Percentiles rank a stretch among this genome's conserved stretches.
Conservation (phyloP, 2,797 vertebrate species). For the Euthynnus affinis region DNA sequence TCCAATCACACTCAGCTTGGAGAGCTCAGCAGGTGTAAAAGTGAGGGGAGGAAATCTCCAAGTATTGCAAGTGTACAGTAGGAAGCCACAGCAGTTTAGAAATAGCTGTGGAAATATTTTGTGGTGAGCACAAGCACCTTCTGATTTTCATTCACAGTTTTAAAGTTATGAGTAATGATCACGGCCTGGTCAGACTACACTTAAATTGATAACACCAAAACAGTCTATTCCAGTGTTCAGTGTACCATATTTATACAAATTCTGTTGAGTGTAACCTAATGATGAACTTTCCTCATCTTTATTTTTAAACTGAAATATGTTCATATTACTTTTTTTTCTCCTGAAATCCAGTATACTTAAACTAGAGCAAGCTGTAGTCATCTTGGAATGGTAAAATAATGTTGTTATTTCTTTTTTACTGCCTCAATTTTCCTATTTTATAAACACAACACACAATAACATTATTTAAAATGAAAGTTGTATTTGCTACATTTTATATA, state of each 20-base stretch:
- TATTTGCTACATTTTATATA: neutral
- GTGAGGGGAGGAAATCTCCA: neutral
- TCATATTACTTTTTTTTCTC: neutral
- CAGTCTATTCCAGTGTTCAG: neutral
- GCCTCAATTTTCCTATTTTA: neutral
- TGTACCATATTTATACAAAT: neutral
- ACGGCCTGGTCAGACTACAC: neutral
- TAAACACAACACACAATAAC: neutral
- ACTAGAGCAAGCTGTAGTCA: neutral
- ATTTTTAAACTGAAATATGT: neutral
- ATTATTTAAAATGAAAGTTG: neutral
- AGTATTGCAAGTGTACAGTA: neutral
- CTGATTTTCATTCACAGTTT: neutral
- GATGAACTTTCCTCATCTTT: neutral
- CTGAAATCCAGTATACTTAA: neutral
- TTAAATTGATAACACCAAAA: neutral
- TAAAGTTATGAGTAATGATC: neutral
- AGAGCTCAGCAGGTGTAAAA: constrained; percentile 14
- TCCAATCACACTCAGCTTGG: neutral
- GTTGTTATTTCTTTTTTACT: no score
- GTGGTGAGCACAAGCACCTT: neutral
- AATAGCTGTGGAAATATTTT: neutral
- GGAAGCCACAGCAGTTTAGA: neutral
- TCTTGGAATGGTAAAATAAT: neutral
- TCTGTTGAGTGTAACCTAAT: neutral